Conservation (phyloP, 1,140 invertebrate genomes). For the Bombus fervidus region DNA sequence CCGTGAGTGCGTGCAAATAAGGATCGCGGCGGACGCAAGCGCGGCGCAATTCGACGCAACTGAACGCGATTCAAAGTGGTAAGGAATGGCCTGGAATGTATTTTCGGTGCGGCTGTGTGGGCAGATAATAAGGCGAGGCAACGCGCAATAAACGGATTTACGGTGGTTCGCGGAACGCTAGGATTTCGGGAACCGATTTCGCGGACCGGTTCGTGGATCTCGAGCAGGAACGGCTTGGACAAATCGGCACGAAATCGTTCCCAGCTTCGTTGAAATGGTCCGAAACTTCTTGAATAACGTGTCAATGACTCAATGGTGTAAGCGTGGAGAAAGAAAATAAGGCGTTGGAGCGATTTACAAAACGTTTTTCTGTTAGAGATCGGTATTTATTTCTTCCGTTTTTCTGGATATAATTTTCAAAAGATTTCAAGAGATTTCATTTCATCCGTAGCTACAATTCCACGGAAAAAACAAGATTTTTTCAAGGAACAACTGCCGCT, state of each 20-base stretch:
- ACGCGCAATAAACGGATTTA: slow-evolving; percentile 67
- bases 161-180: slow-evolving; percentile 62
- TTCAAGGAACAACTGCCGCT: neutral
- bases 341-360: neutral
- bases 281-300: neutral
- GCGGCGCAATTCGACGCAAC: slow-evolving; percentile 19
- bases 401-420: too few relatives aligned
- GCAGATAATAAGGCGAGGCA: slow-evolving; percentile 57
- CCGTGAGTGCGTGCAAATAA: slow-evolving; percentile 1
- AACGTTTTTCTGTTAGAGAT: neutral
- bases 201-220: neutral
- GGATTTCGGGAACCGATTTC: slow-evolving; percentile 52
- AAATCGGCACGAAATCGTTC: neutral
- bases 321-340: neutral
- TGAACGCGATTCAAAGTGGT: slow-evolving; percentile 3
- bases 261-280: neutral
- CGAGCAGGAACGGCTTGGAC: neutral
- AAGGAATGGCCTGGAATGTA: slow-evolving; percentile 18
- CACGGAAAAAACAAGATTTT: neutral
- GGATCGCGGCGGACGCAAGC: neutral
- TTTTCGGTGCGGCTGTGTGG: slow-evolving; percentile 38
- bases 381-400: neutral
- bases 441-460: neutral
- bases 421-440: too few relatives aligned
- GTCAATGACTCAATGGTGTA: neutral